A percentile compares a stretch with the other conserved stretches of the same genome.
Conservation (phyloP, 1,140 invertebrate genomes). For the Drosophila carrolli region DNA sequence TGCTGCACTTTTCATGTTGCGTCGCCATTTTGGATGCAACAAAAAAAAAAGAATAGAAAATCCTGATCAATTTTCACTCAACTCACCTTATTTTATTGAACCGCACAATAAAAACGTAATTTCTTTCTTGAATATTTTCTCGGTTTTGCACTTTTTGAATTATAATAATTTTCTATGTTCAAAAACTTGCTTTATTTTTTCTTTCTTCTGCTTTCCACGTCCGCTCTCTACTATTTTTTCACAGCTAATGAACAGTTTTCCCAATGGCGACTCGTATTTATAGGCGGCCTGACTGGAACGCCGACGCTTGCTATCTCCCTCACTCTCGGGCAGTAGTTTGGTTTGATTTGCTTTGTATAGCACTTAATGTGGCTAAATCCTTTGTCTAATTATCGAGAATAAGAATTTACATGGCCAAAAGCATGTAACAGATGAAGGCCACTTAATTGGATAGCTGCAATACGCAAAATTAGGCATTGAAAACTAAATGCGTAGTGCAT, state of each 20-base stretch:
- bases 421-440: not conserved
- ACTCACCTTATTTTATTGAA: constrained; percentile 36
- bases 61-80: not conserved
- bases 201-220: not conserved
- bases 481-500: constrained; percentile 50
- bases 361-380: not conserved
- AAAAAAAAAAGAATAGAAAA: not conserved
- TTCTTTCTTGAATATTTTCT: not conserved
- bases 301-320: constrained; percentile 12
- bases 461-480: constrained; percentile 7
- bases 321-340: not conserved
- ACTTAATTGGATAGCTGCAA: not conserved
- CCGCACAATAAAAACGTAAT: constrained; percentile 12
- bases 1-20: constrained; percentile 23
- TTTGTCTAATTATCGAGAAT: too few species aligned
- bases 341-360: constrained; percentile 5
- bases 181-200: constrained; percentile 39
- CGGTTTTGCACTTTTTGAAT: constrained; percentile 37
- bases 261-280: constrained; percentile 26
- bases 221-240: constrained; percentile 40
- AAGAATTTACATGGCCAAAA: not conserved
- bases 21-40: constrained; percentile 37
- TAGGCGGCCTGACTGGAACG: constrained; percentile 16
- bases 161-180: constrained; percentile 9
- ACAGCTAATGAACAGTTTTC: not conserved